These are phyloP conservation scores for Pegoplata infirma DNA, from an alignment of 2,888 invertebrate species.

Conservation along the genomic window DNA sequence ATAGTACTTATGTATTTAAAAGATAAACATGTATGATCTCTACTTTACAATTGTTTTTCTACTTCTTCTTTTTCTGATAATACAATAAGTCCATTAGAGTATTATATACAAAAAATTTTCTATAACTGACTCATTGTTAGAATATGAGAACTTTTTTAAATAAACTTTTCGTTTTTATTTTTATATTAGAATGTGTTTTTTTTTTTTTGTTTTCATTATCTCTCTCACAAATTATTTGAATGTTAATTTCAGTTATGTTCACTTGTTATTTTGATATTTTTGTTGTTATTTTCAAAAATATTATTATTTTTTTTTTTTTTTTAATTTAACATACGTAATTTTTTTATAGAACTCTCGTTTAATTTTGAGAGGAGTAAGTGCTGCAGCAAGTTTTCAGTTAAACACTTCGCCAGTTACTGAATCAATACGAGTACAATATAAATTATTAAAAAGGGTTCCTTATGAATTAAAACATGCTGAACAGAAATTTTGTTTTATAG, in stretches of 20 bases:
- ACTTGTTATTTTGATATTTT: slow-evolving; percentile 4
- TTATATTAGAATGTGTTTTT: not conserved
- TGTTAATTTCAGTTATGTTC: not conserved
- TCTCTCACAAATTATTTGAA: not conserved
- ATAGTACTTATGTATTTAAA: not conserved
- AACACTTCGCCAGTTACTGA: slow-evolving; percentile 45
- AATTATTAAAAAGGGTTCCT: slow-evolving; percentile 28
- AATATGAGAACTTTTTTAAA: not conserved
- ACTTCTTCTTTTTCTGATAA: not conserved
- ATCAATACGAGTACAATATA: slow-evolving; percentile 20
- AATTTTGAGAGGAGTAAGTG: slow-evolving; percentile 16
- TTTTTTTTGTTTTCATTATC: not conserved
- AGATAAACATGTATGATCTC: not conserved
- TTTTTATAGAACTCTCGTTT: slow-evolving; percentile 20
- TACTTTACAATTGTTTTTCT: not conserved
- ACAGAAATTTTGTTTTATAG: slow-evolving; percentile 2
- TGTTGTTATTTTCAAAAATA: not conserved
- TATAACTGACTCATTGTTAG: not conserved
- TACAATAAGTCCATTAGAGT: not conserved
- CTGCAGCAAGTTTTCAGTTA: slow-evolving; percentile 43
- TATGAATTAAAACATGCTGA: not conserved
- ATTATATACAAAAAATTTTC: not conserved
- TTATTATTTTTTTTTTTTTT: slow-evolving; percentile 1
- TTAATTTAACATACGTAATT: slow-evolving; percentile 16
- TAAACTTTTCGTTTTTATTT: not conserved